Evolutionary conservation across 2,888 invertebrate genomes (phyloP), one percentile per base, ranked within the genome.

Genomic region (Pheosia tremula): DNA sequence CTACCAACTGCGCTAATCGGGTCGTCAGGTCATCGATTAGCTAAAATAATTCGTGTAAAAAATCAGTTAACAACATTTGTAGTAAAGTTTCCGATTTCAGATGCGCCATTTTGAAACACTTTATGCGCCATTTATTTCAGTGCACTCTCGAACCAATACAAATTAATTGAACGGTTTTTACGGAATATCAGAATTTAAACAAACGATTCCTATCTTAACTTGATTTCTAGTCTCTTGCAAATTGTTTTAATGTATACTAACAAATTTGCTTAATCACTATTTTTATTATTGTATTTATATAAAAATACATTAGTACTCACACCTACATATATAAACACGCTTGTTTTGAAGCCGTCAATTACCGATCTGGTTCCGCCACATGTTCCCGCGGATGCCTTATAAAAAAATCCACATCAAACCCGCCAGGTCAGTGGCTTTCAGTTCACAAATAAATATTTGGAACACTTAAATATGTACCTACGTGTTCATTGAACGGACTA

Each of bases 391-490:
- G 56, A 58, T 58, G 56, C 36, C 63, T 54, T 59, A 59, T 57
- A 59, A 71, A 60, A 24, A 71, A 69, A 71, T 59, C 56, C 49
- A 61, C 52, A 49, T 41, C 52, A 63, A 52, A 57, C 56, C 59
- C 47, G 36, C 50, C 50, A 60, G 69, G 75, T 72, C 72, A 75
- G 61, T 72, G 67, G 61, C 72, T 69, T 64, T 55, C 11, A 38
- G 52, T 60, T 56, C 50, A 67, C 64, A 72, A 74, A 72, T 71
- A 73, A 67, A 74, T 65, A 64, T 3, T 41, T 56, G 9, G 52
- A 59, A 55, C 57, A 53, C 63, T 66, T 62, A 58, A 63, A 72
- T 68, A 62, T 39, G 11, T 54, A 39, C 53, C 3, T 53, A 24
- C 38, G n/a, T 37, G n/a, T 54, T 38, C 54, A 10, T 54, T 54